phyloP scores from a whole-genome alignment of 23 tunicate species.

The Trididemnum miniatum region DNA sequence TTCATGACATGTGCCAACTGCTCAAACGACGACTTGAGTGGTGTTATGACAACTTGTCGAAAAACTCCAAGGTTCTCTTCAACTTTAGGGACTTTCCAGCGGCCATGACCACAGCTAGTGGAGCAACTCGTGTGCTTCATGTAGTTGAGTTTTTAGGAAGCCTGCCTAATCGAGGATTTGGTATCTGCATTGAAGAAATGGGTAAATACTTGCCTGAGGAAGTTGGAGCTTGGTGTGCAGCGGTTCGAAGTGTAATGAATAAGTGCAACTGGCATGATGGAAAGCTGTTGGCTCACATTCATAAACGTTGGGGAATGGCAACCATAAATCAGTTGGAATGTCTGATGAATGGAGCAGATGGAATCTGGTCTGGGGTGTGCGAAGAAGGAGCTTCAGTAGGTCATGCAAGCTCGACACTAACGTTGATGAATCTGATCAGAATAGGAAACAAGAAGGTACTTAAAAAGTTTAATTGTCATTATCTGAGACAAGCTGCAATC shows the following conservation, averaged over 20 bases:
- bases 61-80: constrained; percentile 5
- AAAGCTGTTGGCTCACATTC: constrained; percentile 20
- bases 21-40: constrained; percentile 14
- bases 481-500: constrained; percentile 27
- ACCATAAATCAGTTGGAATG: constrained; percentile 36
- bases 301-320: constrained; percentile 37
- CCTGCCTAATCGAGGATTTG: constrained; percentile 31
- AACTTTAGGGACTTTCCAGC: constrained; percentile 22
- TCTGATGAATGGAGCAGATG: constrained; percentile 47
- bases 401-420: constrained; percentile 36
- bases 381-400: constrained; percentile 40
- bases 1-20: constrained; percentile 28
- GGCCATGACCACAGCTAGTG: constrained; percentile 14
- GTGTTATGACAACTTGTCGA: constrained; percentile 23
- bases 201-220: constrained; percentile 35
- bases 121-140: constrained; percentile 12
- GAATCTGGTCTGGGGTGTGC: constrained; percentile 36
- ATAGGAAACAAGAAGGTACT: constrained; percentile 39
- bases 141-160: constrained; percentile 23
- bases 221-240: constrained; percentile 37
- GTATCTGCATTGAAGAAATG: constrained; percentile 38
- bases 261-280: constrained; percentile 29
- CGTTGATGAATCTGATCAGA: constrained; percentile 33
- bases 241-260: constrained; percentile 30
- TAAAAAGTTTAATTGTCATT: constrained; percentile 18